Evolutionary conservation across 2,113 vertebrate species (phyloP), one percentile per base, ranked within the genome.

Genomic region (Propithecus coquereli): DNA sequence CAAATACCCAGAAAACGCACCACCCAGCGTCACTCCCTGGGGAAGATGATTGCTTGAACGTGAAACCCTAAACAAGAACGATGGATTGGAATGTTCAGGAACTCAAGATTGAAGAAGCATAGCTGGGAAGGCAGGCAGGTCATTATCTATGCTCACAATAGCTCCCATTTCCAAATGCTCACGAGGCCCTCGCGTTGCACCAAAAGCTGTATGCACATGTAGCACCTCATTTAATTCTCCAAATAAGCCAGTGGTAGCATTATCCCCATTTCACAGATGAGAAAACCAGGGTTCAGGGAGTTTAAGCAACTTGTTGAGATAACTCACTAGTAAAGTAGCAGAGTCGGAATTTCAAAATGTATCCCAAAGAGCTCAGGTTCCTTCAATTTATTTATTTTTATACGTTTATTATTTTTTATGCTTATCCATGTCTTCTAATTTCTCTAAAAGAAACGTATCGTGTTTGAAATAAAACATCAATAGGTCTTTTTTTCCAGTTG

Each of bases 71-170:
- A 63, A 30, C 45, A 47, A 59, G 0, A 57, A 45, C 3, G 70
- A 45, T 17, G 43, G 43, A 37, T 83, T 34, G 3, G 65, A 34
- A 57, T 0, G 3, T 63, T 50, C 63, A 59, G 50, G 83, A 66
- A 47, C 34, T 12, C 54, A 43, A 34, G 68, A n/a, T 32, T 3
- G 23, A 87, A 47, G 52, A 50, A 5, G 27, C 14, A 10, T 0
- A 1, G 54, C 23, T 34, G 45, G 77, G 27, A 52, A 27, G 47
- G n/a, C 52, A 50, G 32, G 13, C 16, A 8, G 37, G 5, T 0
- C 0, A 1, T 6, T 1, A 3, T 6, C 7, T 8, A 40, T 1
- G 10, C 52, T n/a, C 43, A 20, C 7, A 10, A 14, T 7, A 1
- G 57, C 8, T 47, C 34, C 50, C 11, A 8, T 37, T 18, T 54